Evolutionary conservation across 2,888 invertebrate species (phyloP).

Genomic region (Autographa gamma): DNA sequence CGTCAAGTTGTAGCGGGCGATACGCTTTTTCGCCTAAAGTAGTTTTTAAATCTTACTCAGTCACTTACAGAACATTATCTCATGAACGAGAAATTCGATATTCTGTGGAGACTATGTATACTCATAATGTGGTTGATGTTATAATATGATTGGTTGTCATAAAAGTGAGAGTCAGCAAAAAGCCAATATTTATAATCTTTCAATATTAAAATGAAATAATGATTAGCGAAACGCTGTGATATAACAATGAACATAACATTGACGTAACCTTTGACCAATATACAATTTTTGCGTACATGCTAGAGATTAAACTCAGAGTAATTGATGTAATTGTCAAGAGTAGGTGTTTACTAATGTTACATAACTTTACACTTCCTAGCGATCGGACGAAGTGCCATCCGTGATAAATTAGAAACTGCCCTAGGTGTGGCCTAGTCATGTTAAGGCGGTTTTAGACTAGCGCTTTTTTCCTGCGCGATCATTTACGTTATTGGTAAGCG

Average conservation of each 20-base stretch:
- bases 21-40: too few relatives aligned
- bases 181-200: neutral
- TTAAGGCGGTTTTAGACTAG: too few relatives aligned
- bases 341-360: neutral
- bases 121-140: neutral
- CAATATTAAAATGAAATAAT: constrained; percentile 8
- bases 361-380: constrained; percentile 7
- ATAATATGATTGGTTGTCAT: constrained; percentile 12
- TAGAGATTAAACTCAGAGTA: neutral
- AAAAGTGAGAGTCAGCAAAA: constrained; percentile 12
- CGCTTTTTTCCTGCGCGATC: too few relatives aligned
- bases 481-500: too few relatives aligned
- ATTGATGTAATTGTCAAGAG: constrained; percentile 8
- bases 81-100: neutral
- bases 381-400: neutral
- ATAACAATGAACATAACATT: constrained; percentile 6
- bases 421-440: constrained; percentile 16
- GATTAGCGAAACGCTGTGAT: constrained; percentile 15
- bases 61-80: too few relatives aligned
- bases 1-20: too few relatives aligned
- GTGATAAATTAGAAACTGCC: constrained; percentile 19
- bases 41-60: too few relatives aligned
- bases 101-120: neutral
- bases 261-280: neutral
- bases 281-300: neutral